Base-by-base conservation (phyloP, 1,140 invertebrate species). In the Globodera ellingtonae region DNA sequence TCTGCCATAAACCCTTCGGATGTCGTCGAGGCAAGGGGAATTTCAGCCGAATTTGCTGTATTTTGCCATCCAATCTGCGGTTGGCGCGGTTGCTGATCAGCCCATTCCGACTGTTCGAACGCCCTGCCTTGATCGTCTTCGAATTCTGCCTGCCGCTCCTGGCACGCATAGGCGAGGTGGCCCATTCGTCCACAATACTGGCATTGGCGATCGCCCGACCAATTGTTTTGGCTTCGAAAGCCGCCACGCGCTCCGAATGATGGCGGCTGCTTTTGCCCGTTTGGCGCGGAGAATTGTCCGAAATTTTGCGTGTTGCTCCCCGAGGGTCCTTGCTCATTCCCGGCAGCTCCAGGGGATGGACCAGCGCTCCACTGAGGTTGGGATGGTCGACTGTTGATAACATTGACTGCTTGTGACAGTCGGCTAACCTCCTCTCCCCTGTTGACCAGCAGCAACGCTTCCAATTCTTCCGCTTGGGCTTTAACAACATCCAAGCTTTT, bases 401-500 rank as follows among this genome's bases (percentile, higher is more conserved):
- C 56, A 18, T 59, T 59, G 56, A 59, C 10, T 18, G 4, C 15
- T 13, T 59, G 10, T 0, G 56, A 59, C 0, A 59, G 15, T 10
- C 56, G 10, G 5, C 10, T 15, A 0, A 15, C 10, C 15, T 59
- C 56, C 8, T 59, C 56, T 15, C 70, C 70, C 48, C 21, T 72
- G 48, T 21, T 52, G 13, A 52, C 18, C 13, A 52, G 46, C 13
- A 72, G 48, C n/a, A 72, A 18, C 15, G 70, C 48, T n/a, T 72
- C 70, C 18, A 72, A 72, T 21, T 72, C 70, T n/a, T 72, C 70
- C 10, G 70, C 70, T 21, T 72, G 70, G 6, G n/a, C 46, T 72
- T n/a, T 72, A 15, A 72, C 70, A 13, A 72, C 10, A 21, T 72
- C 70, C 48, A 72, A 72, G n/a, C 21, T n/a, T n/a, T 72, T 72